Evolutionary conservation across 2,797 vertebrate species (phyloP).

Genomic region (Microchirus variegatus): DNA sequence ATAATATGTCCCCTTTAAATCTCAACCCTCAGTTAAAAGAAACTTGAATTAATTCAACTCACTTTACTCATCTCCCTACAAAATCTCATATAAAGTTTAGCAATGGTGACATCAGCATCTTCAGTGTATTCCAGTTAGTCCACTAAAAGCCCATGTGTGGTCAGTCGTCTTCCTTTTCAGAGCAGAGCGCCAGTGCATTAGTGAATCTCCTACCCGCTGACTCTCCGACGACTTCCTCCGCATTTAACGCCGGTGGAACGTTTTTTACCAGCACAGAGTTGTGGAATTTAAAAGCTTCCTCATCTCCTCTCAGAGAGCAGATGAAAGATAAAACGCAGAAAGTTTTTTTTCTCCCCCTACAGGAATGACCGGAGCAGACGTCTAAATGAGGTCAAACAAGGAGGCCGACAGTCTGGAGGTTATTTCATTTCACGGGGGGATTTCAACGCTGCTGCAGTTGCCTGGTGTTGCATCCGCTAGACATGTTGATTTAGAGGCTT

Average conservation of each 20-base stretch:
- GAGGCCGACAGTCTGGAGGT: constrained; percentile 10
- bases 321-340: constrained; percentile 21
- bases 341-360: constrained; percentile 7
- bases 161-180: constrained; percentile 1
- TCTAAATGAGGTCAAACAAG: constrained; percentile 51
- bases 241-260: constrained; percentile 29
- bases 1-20: too few species aligned
- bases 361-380: constrained; percentile 19
- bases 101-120: constrained; percentile 21
- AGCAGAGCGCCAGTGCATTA: constrained; percentile 16
- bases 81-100: background rate
- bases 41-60: constrained; percentile 8
- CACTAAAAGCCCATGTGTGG: background rate
- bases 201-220: constrained; percentile 13
- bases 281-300: constrained; percentile 29
- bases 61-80: background rate
- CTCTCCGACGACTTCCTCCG: too few species aligned
- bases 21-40: constrained; percentile 2
- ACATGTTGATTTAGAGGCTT: constrained; percentile 1
- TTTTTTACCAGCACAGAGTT: constrained; percentile 28
- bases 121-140: constrained; percentile 1
- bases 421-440: constrained; percentile 33
- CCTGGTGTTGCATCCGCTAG: constrained; percentile 3
- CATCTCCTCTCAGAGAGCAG: constrained; percentile 22
- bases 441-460: constrained; percentile 22